These are phyloP conservation scores for Ochlodes sylvanus DNA, from an alignment of 2,888 invertebrate species.

Conservation along the genomic window DNA sequence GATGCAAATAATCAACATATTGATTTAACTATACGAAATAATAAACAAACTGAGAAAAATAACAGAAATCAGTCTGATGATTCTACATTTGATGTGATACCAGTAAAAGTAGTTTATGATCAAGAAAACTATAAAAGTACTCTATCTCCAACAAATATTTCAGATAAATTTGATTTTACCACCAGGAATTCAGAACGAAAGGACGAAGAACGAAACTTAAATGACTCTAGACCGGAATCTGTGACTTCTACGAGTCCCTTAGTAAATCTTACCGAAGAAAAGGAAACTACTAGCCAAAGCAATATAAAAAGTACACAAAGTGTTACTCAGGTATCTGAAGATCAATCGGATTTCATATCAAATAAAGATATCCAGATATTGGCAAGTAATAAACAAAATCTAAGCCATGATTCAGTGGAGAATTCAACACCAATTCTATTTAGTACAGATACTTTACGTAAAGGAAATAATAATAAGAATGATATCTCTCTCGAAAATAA, in stretches of 20 bases:
- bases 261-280: not conserved
- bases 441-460: not conserved
- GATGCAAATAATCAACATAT: slow-evolving; percentile 39
- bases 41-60: slow-evolving; percentile 41
- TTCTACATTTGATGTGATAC: slow-evolving; percentile 41
- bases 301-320: not conserved
- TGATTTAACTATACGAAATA: slow-evolving; percentile 48
- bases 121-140: slow-evolving; percentile 16
- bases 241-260: not conserved
- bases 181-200: not conserved
- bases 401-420: not conserved
- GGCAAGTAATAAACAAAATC: not conserved
- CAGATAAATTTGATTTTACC: not conserved
- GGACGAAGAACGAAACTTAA: not conserved
- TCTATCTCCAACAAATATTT: not conserved
- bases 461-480: not conserved
- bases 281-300: not conserved
- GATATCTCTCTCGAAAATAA: not conserved
- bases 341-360: not conserved
- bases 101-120: slow-evolving; percentile 46
- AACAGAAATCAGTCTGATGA: slow-evolving; percentile 12
- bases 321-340: not conserved
- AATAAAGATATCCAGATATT: not conserved
- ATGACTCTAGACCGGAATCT: too few species aligned
- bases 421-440: not conserved